Conservation (phyloP, 2,113 vertebrate species). For the human region DNA sequence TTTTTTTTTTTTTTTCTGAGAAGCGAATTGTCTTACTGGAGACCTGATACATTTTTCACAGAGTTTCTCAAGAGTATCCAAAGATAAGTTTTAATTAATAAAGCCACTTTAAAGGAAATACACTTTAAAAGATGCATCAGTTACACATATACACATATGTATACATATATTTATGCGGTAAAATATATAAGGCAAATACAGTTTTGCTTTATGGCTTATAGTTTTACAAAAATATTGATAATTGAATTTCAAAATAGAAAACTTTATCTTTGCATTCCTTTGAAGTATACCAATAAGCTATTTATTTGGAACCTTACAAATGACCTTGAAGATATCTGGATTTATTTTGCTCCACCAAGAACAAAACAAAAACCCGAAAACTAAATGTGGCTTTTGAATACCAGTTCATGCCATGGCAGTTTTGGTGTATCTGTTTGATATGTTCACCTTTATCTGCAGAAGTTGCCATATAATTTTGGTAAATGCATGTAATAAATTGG, state of each 20-base stretch:
- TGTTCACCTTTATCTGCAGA: conserved; percentile 14
- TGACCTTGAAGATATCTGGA: conserved; percentile 39
- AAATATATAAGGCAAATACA: neutral
- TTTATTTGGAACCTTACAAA: neutral
- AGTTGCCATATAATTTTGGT: conserved; percentile 27
- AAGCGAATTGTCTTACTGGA: too few relatives aligned
- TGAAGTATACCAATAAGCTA: neutral
- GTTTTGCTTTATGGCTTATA: neutral
- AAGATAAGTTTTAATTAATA: conserved; percentile 26
- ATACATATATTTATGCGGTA: neutral
- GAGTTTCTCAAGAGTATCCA: conserved; percentile 28
- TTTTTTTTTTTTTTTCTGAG: too few relatives aligned
- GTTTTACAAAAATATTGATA: neutral
- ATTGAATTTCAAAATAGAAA: conserved; percentile 34
- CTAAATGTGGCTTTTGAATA: neutral
- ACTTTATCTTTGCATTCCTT: neutral
- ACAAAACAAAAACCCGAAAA: neutral
- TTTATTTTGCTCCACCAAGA: conserved; percentile 21
- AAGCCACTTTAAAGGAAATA: conserved; percentile 16
- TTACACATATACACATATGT: neutral
- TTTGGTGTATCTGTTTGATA: neutral
- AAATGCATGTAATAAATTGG: conserved; percentile 20
- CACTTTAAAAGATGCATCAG: neutral
- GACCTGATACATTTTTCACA: neutral
- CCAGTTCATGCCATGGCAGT: conserved; percentile 16